A percentile compares a stretch with the other conserved stretches of the same genome.
Evolutionary conservation across 2,888 invertebrate genomes (phyloP).

Genomic region (Raillietiella orientalis): DNA sequence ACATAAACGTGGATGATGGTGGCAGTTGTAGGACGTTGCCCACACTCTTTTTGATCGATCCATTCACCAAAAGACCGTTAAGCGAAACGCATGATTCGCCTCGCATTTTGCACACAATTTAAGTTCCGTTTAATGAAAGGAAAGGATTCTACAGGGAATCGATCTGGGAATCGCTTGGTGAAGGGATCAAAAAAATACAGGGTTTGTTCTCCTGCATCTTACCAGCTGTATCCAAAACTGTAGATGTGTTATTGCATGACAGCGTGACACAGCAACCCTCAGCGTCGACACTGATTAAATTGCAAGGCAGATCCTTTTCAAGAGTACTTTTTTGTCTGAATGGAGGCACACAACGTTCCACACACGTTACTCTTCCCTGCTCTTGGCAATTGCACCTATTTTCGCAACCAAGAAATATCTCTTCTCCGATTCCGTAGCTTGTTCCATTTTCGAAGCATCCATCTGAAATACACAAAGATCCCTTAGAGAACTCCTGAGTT

Average conservation of each 20-base stretch:
- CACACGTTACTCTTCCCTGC: conserved; percentile 5
- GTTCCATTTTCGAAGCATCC: conserved; percentile 8
- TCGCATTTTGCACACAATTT: too few relatives aligned
- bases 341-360: conserved; percentile 4
- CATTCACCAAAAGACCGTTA: too few relatives aligned
- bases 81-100: too few relatives aligned
- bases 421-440: conserved; percentile 6
- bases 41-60: too few relatives aligned
- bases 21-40: too few relatives aligned
- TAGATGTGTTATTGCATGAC: conserved; percentile 4
- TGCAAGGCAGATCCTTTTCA: conserved; percentile 3
- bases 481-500: too few relatives aligned
- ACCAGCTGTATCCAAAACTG: neutral
- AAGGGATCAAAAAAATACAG: too few relatives aligned
- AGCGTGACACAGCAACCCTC: conserved; percentile 6
- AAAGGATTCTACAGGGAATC: too few relatives aligned
- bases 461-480: conserved; percentile 7
- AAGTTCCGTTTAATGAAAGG: too few relatives aligned
- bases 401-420: conserved; percentile 5
- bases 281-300: conserved; percentile 3
- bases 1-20: too few relatives aligned
- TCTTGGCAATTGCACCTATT: conserved; percentile 5
- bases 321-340: conserved; percentile 3
- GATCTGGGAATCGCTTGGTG: too few relatives aligned
- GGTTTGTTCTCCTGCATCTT: too few relatives aligned